Conservation (phyloP, 1,140 invertebrate species). For the Panulirus ornatus region DNA sequence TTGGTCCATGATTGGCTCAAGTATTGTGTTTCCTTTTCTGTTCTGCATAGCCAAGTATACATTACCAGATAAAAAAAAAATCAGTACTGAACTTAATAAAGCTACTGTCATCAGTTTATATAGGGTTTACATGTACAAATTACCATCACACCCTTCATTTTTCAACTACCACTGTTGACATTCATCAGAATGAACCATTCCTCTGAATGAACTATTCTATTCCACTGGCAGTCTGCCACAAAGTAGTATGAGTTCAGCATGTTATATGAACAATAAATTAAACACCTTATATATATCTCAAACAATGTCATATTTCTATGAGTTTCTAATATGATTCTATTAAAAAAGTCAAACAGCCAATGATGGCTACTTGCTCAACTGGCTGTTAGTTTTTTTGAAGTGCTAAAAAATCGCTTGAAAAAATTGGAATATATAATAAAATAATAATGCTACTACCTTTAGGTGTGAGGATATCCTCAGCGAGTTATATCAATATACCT, state of each 20-base stretch:
- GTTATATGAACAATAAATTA: conserved; percentile 3
- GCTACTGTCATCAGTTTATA: neutral
- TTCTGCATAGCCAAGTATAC: neutral
- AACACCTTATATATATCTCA: neutral
- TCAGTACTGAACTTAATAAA: neutral
- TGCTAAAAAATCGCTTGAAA: no score
- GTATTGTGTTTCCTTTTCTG: neutral
- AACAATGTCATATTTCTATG: neutral
- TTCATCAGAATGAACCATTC: neutral
- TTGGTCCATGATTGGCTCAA: conserved; percentile 7
- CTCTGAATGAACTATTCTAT: neutral
- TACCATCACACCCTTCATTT: neutral
- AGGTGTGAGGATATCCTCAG: no score
- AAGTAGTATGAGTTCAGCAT: neutral
- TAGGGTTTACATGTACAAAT: neutral
- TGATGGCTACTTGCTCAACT: neutral
- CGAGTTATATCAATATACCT: no score
- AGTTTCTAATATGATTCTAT: neutral
- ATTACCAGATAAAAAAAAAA: neutral
- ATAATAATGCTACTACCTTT: no score
- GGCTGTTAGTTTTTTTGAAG: neutral
- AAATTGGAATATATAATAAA: no score
- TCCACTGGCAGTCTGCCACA: neutral
- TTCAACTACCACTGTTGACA: neutral
- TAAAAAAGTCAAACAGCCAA: neutral